Percentiles rank a stretch among this genome's conserved stretches.
These are phyloP conservation scores for Oreotrochilus melanogaster DNA, from an alignment of 2,113 vertebrate species.

Conservation along the genomic window DNA sequence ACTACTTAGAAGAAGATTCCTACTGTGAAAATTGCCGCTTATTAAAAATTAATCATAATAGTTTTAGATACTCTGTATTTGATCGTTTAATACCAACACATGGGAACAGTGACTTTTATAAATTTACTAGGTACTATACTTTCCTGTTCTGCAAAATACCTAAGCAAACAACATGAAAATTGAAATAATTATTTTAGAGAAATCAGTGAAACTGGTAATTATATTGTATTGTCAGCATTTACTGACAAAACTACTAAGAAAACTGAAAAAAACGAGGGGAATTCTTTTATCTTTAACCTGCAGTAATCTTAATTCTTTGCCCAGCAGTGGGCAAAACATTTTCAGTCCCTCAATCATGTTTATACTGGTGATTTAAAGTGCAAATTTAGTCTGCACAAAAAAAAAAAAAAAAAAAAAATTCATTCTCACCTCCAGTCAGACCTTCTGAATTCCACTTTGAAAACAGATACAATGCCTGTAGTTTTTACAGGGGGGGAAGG, in stretches of 20 bases:
- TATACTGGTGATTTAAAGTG: not conserved
- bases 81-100: not conserved
- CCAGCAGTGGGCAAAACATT: not conserved
- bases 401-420: not conserved
- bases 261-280: not conserved
- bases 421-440: not conserved
- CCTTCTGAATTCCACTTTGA: not conserved
- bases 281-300: not conserved
- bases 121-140: not conserved
- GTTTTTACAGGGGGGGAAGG: not conserved
- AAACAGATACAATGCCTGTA: not conserved
- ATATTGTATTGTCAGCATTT: not conserved
- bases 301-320: not conserved
- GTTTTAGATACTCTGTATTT: not conserved
- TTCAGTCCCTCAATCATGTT: not conserved
- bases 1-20: not conserved
- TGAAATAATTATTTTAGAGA: not conserved
- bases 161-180: not conserved
- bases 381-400: not conserved
- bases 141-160: not conserved
- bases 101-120: not conserved
- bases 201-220: not conserved
- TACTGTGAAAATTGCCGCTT: not conserved
- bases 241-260: not conserved
- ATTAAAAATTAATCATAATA: not conserved